phyloP scores from a whole-genome alignment of 2,113 vertebrate species.

The Suricata suricatta region DNA sequence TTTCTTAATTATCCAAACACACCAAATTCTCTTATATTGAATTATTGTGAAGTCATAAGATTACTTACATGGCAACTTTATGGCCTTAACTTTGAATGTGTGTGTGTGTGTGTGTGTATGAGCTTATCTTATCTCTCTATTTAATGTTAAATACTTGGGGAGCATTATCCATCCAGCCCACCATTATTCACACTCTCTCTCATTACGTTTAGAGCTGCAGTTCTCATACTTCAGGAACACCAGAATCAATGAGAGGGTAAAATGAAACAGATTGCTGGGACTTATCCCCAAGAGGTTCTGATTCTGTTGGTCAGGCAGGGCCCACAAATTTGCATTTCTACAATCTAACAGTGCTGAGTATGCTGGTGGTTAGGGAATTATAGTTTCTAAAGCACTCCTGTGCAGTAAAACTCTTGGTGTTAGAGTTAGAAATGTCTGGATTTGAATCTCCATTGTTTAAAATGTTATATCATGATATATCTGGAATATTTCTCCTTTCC shows the following conservation, averaged over 20 bases:
- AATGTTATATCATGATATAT: not conserved
- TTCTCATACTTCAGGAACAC: not conserved
- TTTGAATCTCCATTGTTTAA: not conserved
- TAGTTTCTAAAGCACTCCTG: not conserved
- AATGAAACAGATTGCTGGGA: not conserved
- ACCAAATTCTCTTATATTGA: not conserved
- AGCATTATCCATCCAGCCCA: not conserved
- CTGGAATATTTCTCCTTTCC: not conserved
- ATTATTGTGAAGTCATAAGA: not conserved
- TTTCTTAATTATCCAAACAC: not conserved
- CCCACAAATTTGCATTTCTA: not conserved
- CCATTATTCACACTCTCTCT: not conserved
- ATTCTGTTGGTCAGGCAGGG: not conserved
- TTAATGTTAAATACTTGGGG: not conserved
- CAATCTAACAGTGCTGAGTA: not conserved
- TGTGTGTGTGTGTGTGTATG: not conserved
- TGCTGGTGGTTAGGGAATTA: not conserved
- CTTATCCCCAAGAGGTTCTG: not conserved
- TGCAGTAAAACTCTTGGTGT: not conserved
- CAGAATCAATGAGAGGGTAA: not conserved
- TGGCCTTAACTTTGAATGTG: not conserved
- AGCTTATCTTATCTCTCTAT: not conserved
- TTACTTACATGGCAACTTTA: not conserved
- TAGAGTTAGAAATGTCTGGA: not conserved
- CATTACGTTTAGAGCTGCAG: not conserved